A percentile compares a stretch with the other conserved stretches of the same genome.
Conservation (phyloP, 2,888 invertebrate species). For the Mimumesa dahlbomi region DNA sequence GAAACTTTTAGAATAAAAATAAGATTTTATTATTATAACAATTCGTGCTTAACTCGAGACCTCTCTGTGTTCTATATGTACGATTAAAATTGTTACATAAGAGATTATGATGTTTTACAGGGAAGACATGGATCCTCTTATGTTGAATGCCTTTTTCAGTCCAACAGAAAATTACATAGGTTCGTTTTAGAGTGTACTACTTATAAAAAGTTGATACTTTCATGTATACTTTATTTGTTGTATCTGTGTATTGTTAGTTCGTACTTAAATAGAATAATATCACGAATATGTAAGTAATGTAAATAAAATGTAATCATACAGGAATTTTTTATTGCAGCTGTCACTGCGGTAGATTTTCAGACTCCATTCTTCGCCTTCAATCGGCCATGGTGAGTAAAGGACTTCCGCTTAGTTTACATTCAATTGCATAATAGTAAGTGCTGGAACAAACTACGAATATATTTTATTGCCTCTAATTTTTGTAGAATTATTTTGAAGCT, state of each 20-base stretch:
- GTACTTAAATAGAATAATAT: too few species aligned
- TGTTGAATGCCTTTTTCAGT: constrained; percentile 49
- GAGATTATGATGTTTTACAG: constrained; percentile 18
- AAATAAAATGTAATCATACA: neutral
- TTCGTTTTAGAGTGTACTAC: constrained; percentile 5
- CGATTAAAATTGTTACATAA: neutral
- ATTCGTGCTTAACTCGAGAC: neutral
- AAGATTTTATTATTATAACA: too few species aligned
- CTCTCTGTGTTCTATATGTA: neutral
- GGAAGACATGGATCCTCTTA: constrained; percentile 26
- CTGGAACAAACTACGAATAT: too few species aligned
- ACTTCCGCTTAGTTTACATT: too few species aligned
- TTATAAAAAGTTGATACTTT: neutral
- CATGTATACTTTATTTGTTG: too few species aligned
- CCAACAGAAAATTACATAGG: constrained; percentile 36
- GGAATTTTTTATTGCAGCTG: constrained; percentile 16
- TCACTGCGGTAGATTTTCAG: constrained; percentile 53
- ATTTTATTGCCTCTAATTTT: too few species aligned
- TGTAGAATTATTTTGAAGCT: too few species aligned
- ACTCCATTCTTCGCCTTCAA: constrained; percentile 38
- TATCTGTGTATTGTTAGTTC: too few species aligned
- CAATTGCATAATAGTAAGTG: too few species aligned
- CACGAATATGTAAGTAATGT: neutral
- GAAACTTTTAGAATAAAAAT: too few species aligned
- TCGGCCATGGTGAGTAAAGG: constrained; percentile 48